Base-by-base conservation (phyloP, 2,113 vertebrate species). In the Trematomus loennbergii region DNA sequence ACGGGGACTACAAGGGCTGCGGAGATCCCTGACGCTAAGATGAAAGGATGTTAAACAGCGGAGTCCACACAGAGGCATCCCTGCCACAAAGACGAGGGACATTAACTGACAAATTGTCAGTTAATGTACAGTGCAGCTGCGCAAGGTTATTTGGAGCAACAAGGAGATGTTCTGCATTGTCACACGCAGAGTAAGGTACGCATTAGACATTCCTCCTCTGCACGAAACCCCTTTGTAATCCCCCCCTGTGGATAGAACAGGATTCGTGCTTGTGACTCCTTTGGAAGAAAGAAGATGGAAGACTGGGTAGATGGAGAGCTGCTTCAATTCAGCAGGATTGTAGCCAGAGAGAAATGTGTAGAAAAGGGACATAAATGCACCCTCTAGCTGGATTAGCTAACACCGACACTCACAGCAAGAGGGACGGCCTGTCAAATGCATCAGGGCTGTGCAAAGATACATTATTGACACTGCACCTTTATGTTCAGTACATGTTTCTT, bases 61-160 rank as follows among this genome's bases (percentile, higher is more conserved):
- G 1, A 45, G 61, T 58, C 69, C 81, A 87, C 64, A 36, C 62
- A 16, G 22, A 67, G 67, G 50, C 75, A 12, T 72, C 75, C 33
- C 72, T 3, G 48, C 22, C 16, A 69, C 80, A 83, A 68, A 72
- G 73, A 66, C 13, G 4, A 72, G 71, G 65, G 60, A 78, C 81
- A 80, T 81, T 82, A 63, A 70, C 59, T 72, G 81, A 75, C 81
- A 88, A 83, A 61, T 82, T 89, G 88, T 72, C 77, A 81, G 57
- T 70, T 86, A 84, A 87, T 75, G 77, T 82, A 80, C 68, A 82
- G 63, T 68, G 59, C 13, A 40, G 48, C 62, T 72, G 72, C 52
- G 62, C 63, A 17, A 53, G 63, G 78, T 72, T 50, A 69, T 74
- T 84, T 80, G 43, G 36, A 82, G 72, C 74, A 17, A 81, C 7